Evolutionary conservation across 1,140 invertebrate species (phyloP).

Genomic region (Dreissena rostriformis): DNA sequence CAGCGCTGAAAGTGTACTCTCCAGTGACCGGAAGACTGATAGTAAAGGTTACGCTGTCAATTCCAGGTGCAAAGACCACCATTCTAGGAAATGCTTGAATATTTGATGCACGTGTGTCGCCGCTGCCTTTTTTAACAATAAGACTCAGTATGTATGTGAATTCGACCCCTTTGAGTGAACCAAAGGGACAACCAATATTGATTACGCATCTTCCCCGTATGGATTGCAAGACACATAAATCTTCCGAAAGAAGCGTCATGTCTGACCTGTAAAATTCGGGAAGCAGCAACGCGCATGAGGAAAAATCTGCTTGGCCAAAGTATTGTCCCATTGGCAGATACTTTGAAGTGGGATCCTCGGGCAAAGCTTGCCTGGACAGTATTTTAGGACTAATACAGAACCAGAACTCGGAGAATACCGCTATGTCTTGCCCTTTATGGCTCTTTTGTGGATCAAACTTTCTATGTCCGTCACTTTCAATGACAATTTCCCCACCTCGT

Average conservation of each 20-base stretch:
- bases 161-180: neutral
- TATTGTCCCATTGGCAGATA: neutral
- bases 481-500: neutral
- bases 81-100: neutral
- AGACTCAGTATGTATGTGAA: neutral
- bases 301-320: neutral
- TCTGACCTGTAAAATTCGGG: neutral
- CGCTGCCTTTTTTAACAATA: neutral
- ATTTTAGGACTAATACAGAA: conserved; percentile 2
- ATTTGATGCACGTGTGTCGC: neutral
- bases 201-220: neutral
- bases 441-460: neutral
- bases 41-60: neutral
- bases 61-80: conserved; percentile 3
- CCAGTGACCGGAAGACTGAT: neutral
- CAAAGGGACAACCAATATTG: neutral
- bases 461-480: neutral
- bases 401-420: neutral
- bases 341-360: neutral
- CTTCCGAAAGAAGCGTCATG: neutral
- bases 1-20: neutral
- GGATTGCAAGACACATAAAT: neutral
- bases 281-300: neutral
- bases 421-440: neutral
- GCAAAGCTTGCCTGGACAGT: neutral